Evolutionary conservation across 2,113 vertebrate genomes (phyloP).

Genomic region (Eonycteris spelaea): DNA sequence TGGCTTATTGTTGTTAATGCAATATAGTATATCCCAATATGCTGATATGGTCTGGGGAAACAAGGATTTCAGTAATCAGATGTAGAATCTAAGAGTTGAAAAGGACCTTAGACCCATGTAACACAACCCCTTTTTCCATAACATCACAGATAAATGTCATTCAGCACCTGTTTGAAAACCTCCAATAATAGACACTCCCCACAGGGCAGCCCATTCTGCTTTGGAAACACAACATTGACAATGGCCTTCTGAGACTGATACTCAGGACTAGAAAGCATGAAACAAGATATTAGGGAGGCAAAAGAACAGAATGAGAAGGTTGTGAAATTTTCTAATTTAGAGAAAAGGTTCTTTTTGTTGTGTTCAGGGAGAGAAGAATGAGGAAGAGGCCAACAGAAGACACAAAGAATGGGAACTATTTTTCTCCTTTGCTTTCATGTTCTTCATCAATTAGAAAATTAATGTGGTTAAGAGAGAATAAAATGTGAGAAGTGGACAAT

Average conservation of each 20-base stretch:
- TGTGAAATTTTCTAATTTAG: neutral
- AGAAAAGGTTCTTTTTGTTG: neutral
- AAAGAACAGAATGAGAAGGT: neutral
- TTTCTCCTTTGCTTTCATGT: neutral
- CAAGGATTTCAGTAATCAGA: neutral
- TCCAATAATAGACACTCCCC: neutral
- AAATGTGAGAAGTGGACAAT: neutral
- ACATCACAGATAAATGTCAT: neutral
- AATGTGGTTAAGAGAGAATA: neutral
- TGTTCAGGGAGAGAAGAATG: neutral
- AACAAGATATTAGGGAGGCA: neutral
- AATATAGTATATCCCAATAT: neutral
- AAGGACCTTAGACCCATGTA: neutral
- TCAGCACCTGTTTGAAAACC: neutral
- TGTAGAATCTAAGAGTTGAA: neutral
- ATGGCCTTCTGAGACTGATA: neutral
- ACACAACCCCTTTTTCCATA: neutral
- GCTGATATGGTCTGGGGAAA: neutral
- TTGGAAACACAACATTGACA: neutral
- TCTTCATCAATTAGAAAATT: slow-evolving; percentile 19
- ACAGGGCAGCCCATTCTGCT: neutral
- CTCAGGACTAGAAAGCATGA: neutral
- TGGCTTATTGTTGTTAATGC: neutral
- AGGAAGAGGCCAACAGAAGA: neutral
- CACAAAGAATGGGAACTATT: neutral